Evolutionary conservation across 2,888 invertebrate genomes (phyloP), one percentile per base, ranked within the genome.

Genomic region (Hymenopus coronatus): DNA sequence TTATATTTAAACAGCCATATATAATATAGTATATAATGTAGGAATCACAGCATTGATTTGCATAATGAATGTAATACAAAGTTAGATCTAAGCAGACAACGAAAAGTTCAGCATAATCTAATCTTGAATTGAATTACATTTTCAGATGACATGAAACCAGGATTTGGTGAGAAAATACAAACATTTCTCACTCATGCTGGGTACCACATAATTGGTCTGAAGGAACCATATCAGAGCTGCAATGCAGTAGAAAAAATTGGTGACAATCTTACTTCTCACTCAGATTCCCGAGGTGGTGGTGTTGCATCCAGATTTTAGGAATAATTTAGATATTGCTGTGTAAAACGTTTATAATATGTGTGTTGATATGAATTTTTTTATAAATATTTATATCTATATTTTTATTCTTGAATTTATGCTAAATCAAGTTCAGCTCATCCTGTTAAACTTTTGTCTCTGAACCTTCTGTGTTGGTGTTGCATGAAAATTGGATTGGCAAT

Each of bases 251-350:
- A 95, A 91, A 96, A 96, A 93, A 92, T 93, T 33, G 95, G 94
- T 89, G 96, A 96, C 93, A 94, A 93, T 89, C 94, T 96, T 90
- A 93, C 94, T 90, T 96, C 96, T 90, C 96, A 96, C 93, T 96
- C 96, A 7, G 97, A 97, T 93, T 96, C 96, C 91, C 94, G 97
- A 92, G 96, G 96, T 90, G 96, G 95, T 27, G 97, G 96, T 1
- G 94, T 96, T 91, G 95, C 96, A 85, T 95, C 95, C 89, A 94
- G 96, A 91, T 96, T 95, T 93, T 95, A 92, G 93, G 20, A 40
- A 15, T 9, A 86, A 25, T 33, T 84, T 25, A 8, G 30, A 4
- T 7, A 30, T 28, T 84, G 2, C 3, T 28, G 7, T 12, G 3
- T 84, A 70, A 3, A 54, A 20, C 15, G 15, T 54, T 54, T 54